phyloP scores from a whole-genome alignment of 2,888 invertebrate genomes.

The Philhelius pedissequus region DNA sequence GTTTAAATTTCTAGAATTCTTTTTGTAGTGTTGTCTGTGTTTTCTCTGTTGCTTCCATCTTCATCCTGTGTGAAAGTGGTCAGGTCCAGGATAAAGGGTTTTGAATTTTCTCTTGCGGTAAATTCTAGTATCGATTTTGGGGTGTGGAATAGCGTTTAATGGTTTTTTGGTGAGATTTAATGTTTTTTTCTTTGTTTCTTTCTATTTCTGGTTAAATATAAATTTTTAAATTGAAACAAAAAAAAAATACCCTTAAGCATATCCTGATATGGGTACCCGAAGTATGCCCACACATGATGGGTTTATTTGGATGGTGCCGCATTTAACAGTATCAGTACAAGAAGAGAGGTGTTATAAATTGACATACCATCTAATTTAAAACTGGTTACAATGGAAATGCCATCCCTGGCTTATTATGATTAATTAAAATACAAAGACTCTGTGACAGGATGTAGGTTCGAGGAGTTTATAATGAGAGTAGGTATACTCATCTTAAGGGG shows the following conservation, averaged over 20 bases:
- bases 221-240: too few species aligned
- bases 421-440: constrained; percentile 41
- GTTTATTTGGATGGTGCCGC: too few species aligned
- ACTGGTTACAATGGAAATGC: constrained; percentile 9
- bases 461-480: not conserved
- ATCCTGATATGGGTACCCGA: too few species aligned
- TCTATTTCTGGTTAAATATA: too few species aligned
- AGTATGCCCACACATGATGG: too few species aligned
- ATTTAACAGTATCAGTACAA: too few species aligned
- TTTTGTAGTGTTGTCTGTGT: not conserved
- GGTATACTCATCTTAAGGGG: not conserved
- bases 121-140: constrained; percentile 47
- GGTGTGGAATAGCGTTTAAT: constrained; percentile 34
- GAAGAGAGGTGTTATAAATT: too few species aligned
- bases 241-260: not conserved
- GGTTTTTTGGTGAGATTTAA: constrained; percentile 26
- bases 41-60: not conserved
- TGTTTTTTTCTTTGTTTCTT: not conserved
- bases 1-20: constrained; percentile 25
- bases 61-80: not conserved
- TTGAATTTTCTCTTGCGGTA: constrained; percentile 19
- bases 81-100: constrained; percentile 14
- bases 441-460: constrained; percentile 31
- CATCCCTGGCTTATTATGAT: constrained; percentile 26
- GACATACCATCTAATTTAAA: not conserved